A percentile compares a stretch with the other conserved stretches of the same genome.
Evolutionary conservation across 2,797 vertebrate genomes (phyloP).

Genomic region (Sitta carolinensis): DNA sequence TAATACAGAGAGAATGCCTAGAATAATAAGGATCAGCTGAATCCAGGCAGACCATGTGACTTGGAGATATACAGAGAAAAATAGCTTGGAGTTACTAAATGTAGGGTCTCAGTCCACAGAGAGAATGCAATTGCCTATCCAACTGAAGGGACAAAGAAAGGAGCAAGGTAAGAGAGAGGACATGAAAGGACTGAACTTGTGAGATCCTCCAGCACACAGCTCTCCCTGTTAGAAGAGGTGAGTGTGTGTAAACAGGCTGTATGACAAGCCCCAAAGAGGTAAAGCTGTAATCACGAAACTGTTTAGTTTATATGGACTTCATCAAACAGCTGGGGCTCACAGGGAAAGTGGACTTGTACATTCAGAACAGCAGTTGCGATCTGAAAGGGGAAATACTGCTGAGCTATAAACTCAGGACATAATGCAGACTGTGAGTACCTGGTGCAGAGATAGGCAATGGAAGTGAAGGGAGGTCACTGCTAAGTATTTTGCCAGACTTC

Average conservation of each 20-base stretch:
- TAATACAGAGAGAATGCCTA: not conserved
- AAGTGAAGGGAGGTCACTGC: not conserved
- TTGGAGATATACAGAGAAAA: not conserved
- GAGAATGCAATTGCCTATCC: not conserved
- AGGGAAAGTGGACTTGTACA: not conserved
- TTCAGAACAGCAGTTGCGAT: not conserved
- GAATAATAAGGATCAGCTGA: not conserved
- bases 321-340: not conserved
- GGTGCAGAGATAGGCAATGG: not conserved
- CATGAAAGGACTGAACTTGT: not conserved
- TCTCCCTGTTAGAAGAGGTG: not conserved
- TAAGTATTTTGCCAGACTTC: not conserved
- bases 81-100: not conserved
- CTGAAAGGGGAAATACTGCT: not conserved
- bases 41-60: not conserved
- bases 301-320: not conserved
- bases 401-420: not conserved
- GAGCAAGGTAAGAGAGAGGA: not conserved
- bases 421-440: not conserved
- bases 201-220: not conserved
- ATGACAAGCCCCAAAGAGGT: not conserved
- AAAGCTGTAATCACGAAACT: not conserved
- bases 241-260: not conserved
- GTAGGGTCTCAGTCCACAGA: not conserved
- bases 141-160: not conserved